Evolutionary conservation across 1,140 invertebrate species (phyloP).

Genomic region (Mya arenaria): DNA sequence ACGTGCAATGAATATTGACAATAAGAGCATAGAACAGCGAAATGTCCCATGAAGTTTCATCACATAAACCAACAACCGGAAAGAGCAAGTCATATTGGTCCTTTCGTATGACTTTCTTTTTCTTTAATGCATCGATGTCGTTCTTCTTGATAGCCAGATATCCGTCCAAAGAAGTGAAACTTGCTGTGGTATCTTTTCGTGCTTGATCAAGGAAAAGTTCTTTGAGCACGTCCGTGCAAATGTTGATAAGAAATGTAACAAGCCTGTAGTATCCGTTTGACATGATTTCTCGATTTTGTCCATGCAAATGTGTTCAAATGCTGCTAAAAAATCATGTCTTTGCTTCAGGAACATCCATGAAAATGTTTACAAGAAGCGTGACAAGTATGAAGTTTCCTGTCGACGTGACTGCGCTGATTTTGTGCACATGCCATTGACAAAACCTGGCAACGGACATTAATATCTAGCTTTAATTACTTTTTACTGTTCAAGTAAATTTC

Average conservation of each 20-base stretch:
- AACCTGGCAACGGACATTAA: too few relatives aligned
- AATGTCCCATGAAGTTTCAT: conserved; percentile 4
- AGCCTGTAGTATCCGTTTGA: neutral
- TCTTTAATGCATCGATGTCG: neutral
- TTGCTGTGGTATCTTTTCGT: neutral
- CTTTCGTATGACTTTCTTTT: neutral
- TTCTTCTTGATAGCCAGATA: neutral
- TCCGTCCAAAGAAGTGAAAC: neutral
- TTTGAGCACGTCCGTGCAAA: neutral
- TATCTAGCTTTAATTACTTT: too few relatives aligned
- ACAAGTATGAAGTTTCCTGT: too few relatives aligned
- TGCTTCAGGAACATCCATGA: too few relatives aligned
- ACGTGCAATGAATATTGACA: neutral
- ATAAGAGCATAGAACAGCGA: neutral
- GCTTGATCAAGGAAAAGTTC: neutral
- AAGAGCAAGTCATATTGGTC: neutral
- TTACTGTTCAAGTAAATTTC: too few relatives aligned
- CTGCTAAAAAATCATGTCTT: too few relatives aligned
- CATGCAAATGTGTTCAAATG: too few relatives aligned
- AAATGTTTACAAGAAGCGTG: too few relatives aligned
- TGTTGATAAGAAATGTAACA: neutral
- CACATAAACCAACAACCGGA: neutral
- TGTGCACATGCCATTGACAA: too few relatives aligned
- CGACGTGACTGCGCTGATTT: too few relatives aligned
- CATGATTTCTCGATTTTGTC: too few relatives aligned